These are phyloP conservation scores for Aelia acuminata DNA, from an alignment of 2,888 invertebrate genomes.

Conservation along the genomic window DNA sequence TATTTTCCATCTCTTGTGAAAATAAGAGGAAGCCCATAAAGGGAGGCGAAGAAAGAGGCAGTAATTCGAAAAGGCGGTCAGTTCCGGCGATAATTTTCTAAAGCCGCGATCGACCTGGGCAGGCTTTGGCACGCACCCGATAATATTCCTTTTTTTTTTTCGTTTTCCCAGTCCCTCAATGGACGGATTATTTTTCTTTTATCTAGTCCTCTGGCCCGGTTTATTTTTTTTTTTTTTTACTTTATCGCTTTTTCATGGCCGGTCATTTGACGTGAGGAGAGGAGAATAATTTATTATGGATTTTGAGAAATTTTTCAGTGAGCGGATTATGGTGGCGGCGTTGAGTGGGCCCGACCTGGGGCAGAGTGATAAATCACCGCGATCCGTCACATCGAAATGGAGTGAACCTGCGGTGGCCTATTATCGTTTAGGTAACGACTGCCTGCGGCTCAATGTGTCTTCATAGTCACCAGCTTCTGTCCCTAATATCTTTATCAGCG, in stretches of 20 bases:
- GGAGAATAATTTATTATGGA: slow-evolving; percentile 16
- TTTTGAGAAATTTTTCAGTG: slow-evolving; percentile 22
- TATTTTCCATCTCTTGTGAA: slow-evolving; percentile 44
- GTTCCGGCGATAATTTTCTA: slow-evolving; percentile 60
- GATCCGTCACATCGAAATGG: slow-evolving; percentile 33
- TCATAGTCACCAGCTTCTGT: neutral
- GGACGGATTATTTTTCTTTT: slow-evolving; percentile 30
- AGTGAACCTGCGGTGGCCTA: slow-evolving; percentile 12
- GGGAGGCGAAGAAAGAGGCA: slow-evolving; percentile 36
- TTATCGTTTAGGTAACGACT: slow-evolving; percentile 28
- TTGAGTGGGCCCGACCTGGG: neutral
- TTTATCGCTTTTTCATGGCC: neutral
- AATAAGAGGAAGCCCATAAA: slow-evolving; percentile 42
- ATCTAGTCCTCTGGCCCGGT: neutral
- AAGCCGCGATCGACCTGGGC: neutral
- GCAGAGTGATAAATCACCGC: slow-evolving; percentile 20
- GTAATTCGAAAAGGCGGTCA: slow-evolving; percentile 57
- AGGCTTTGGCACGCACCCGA: neutral
- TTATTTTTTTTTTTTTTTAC: neutral
- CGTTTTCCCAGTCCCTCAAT: neutral
- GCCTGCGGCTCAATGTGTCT: neutral
- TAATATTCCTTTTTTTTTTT: slow-evolving; percentile 36
- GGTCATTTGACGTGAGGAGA: neutral
- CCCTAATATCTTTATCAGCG: neutral
- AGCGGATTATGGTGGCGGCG: slow-evolving; percentile 9